These are phyloP conservation scores for Tromatobia lineatoria DNA, from an alignment of 2,888 invertebrate genomes.

Conservation along the genomic window DNA sequence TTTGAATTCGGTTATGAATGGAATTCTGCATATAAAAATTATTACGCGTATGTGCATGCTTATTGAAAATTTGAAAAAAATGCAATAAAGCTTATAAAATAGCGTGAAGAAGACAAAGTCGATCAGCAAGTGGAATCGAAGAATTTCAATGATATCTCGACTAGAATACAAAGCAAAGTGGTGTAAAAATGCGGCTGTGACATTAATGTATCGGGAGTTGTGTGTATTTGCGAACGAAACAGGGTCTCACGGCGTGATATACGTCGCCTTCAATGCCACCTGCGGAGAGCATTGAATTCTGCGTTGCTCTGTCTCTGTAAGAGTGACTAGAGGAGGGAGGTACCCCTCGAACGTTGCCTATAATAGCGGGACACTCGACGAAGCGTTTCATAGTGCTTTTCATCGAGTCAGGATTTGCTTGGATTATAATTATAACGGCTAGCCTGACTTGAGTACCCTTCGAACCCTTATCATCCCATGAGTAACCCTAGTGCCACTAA, in stretches of 20 bases:
- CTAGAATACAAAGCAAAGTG: background rate
- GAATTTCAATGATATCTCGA: background rate
- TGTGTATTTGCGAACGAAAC: constrained; percentile 54
- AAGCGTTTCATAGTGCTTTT: constrained; percentile 81
- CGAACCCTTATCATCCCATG: background rate
- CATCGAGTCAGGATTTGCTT: constrained; percentile 78
- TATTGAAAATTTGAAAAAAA: background rate
- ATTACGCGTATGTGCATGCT: background rate
- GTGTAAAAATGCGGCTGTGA: background rate
- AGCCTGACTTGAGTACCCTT: constrained; percentile 30
- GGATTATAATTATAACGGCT: constrained; percentile 57
- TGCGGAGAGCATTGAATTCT: constrained; percentile 77
- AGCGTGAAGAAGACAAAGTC: background rate
- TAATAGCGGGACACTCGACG: constrained; percentile 81
- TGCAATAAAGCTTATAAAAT: background rate
- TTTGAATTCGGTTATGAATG: no score
- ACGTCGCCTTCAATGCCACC: constrained; percentile 65
- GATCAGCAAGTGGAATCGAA: background rate
- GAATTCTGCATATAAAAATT: no score
- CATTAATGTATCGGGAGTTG: background rate
- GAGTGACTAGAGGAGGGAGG: constrained; percentile 70
- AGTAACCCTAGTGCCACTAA: background rate
- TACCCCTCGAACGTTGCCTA: constrained; percentile 79
- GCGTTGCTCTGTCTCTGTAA: constrained; percentile 65
- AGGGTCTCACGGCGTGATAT: constrained; percentile 33